Evolutionary conservation across 2,888 invertebrate genomes (phyloP).

Genomic region (Limnephilus marmoratus): DNA sequence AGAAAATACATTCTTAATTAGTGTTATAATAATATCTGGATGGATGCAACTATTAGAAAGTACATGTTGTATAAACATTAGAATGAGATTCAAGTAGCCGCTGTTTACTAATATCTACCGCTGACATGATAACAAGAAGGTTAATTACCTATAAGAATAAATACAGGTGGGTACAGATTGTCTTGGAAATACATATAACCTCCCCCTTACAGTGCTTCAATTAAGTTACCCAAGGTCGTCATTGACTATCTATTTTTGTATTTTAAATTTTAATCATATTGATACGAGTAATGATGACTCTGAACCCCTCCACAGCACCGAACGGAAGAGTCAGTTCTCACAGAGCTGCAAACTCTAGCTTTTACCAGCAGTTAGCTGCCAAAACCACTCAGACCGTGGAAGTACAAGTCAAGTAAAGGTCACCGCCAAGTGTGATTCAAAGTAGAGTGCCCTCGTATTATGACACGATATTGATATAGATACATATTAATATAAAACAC

Average conservation of each 20-base stretch:
- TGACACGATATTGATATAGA: too few species aligned
- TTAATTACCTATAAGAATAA: background rate
- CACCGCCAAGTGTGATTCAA: too few species aligned
- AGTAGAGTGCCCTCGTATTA: too few species aligned
- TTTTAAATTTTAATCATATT: too few species aligned
- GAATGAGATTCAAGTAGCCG: background rate
- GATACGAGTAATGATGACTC: too few species aligned
- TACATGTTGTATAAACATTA: background rate
- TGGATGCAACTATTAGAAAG: slow-evolving; percentile 24
- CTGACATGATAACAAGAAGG: background rate
- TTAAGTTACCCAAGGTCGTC: background rate
- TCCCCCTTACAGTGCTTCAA: background rate
- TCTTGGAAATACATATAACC: background rate
- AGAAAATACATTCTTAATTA: slow-evolving; percentile 19
- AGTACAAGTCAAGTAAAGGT: too few species aligned
- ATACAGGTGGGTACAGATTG: background rate
- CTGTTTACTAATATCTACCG: background rate
- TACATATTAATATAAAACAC: too few species aligned
- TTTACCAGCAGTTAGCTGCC: too few species aligned
- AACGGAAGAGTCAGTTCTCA: too few species aligned
- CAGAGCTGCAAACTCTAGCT: too few species aligned
- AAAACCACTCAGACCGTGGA: background rate
- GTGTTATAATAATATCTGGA: slow-evolving; percentile 18
- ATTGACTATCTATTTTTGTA: background rate
- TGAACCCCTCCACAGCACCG: too few species aligned